Evolutionary conservation across 2,113 vertebrate species (phyloP).

Genomic region (Oryzias curvinotus): DNA sequence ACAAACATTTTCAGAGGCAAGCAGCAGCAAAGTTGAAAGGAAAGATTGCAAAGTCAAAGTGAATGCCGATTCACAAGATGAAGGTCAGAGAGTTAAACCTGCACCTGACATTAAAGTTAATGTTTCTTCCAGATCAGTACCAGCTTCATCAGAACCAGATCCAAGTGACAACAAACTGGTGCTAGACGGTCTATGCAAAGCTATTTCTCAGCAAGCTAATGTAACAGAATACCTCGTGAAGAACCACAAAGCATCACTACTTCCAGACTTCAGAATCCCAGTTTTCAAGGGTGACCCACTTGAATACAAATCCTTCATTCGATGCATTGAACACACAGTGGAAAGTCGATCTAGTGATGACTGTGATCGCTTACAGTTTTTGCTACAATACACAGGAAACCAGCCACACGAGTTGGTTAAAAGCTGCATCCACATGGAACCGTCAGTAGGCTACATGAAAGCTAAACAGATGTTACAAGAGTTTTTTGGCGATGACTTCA

Average conservation of each 20-base stretch:
- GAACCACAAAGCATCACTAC: slow-evolving; percentile 38
- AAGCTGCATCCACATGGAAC: slow-evolving; percentile 44
- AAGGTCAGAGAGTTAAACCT: background rate
- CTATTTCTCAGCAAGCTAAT: slow-evolving; percentile 36
- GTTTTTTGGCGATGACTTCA: slow-evolving; percentile 23
- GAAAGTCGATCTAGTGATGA: slow-evolving; percentile 20
- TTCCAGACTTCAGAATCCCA: slow-evolving; percentile 28
- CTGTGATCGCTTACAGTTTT: slow-evolving; percentile 13
- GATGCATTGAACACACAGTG: slow-evolving; percentile 17
- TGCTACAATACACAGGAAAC: slow-evolving; percentile 24
- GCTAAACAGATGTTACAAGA: slow-evolving; percentile 35
- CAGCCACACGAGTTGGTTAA: slow-evolving; percentile 35
- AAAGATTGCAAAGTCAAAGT: background rate
- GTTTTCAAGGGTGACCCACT: slow-evolving; percentile 22
- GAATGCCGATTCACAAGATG: background rate
- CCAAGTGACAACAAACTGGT: background rate
- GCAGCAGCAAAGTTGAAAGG: background rate
- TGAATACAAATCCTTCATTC: slow-evolving; percentile 27
- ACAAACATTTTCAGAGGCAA: background rate
- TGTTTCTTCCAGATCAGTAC: background rate
- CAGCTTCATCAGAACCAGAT: background rate
- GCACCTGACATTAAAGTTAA: accelerated
- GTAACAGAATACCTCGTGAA: slow-evolving; percentile 41
- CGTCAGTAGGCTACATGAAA: slow-evolving; percentile 19
- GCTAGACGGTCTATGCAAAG: slow-evolving; percentile 31